Conservation (phyloP, 1,140 invertebrate species). For the Zaprionus lachaisei region DNA sequence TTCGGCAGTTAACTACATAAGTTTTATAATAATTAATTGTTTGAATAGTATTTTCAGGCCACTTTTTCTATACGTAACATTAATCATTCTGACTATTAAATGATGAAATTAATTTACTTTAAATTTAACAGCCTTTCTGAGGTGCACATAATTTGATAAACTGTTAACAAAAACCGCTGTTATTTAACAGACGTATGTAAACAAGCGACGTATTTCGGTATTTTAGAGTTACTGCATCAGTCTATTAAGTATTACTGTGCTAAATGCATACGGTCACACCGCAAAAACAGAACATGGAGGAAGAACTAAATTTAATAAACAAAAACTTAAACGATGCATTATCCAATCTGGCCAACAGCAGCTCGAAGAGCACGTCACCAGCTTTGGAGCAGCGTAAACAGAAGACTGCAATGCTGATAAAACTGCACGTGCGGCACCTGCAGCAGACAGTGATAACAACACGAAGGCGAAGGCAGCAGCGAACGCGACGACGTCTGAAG, state of each 20-base stretch:
- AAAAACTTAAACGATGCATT: conserved; percentile 45
- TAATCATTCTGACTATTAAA: too few species aligned
- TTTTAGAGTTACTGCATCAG: neutral
- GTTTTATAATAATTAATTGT: too few species aligned
- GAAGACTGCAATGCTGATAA: conserved; percentile 52
- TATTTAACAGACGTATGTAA: neutral
- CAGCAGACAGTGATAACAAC: conserved; percentile 52
- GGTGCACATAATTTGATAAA: neutral
- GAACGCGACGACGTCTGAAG: conserved; percentile 33
- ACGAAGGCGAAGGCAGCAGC: conserved; percentile 57
- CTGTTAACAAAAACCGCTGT: neutral
- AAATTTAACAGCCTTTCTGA: neutral
- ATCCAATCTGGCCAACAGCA: conserved; percentile 26
- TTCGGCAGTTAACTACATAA: too few species aligned
- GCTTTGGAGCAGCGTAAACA: conserved; percentile 34
- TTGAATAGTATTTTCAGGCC: too few species aligned
- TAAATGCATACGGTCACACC: conserved; percentile 10
- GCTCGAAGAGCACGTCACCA: neutral
- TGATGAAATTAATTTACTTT: neutral
- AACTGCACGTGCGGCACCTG: conserved; percentile 55
- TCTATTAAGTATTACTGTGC: neutral
- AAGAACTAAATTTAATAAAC: conserved; percentile 54
- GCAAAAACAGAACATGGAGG: conserved; percentile 41
- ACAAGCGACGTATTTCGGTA: neutral
- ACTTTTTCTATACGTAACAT: too few species aligned